Conservation (phyloP, 2,888 invertebrate species). For the Drosophila acutilabella region DNA sequence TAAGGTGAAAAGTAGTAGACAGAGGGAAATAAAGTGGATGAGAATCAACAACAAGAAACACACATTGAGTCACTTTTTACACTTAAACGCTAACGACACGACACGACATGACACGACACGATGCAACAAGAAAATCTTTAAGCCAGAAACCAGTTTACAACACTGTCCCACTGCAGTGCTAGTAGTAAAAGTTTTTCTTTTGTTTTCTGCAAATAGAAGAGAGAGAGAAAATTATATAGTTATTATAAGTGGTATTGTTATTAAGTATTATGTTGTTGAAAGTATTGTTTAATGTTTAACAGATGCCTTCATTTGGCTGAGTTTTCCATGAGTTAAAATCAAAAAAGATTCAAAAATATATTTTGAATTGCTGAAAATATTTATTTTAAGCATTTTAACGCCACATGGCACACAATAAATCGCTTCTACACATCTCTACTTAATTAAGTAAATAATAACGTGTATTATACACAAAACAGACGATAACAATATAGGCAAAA, state of each 20-base stretch:
- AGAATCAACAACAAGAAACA: conserved; percentile 8
- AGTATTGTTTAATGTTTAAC: conserved; percentile 34
- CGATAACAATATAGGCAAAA: no score
- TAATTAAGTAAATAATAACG: no score
- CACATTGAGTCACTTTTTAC: conserved; percentile 45
- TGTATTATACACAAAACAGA: no score
- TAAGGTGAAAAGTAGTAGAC: conserved; percentile 18
- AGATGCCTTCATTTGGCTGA: conserved; percentile 15
- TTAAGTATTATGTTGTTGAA: conserved; percentile 18
- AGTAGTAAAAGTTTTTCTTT: conserved; percentile 30
- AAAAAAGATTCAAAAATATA: conserved; percentile 4
- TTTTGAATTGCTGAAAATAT: neutral
- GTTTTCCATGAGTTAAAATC: neutral
- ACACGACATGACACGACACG: neutral
- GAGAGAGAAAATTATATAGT: conserved; percentile 13
- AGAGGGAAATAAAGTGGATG: neutral
- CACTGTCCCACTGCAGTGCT: neutral
- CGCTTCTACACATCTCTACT: no score
- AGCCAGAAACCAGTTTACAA: conserved; percentile 11
- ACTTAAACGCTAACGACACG: conserved; percentile 38
- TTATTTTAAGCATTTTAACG: conserved; percentile 13
- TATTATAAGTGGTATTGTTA: conserved; percentile 15
- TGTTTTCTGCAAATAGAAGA: conserved; percentile 51
- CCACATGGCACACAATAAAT: conserved; percentile 15
- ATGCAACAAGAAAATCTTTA: conserved; percentile 1